A percentile compares a stretch with the other conserved stretches of the same genome.
phyloP scores from a whole-genome alignment of 2,797 vertebrate genomes.

The Anabacerthia variegaticeps region DNA sequence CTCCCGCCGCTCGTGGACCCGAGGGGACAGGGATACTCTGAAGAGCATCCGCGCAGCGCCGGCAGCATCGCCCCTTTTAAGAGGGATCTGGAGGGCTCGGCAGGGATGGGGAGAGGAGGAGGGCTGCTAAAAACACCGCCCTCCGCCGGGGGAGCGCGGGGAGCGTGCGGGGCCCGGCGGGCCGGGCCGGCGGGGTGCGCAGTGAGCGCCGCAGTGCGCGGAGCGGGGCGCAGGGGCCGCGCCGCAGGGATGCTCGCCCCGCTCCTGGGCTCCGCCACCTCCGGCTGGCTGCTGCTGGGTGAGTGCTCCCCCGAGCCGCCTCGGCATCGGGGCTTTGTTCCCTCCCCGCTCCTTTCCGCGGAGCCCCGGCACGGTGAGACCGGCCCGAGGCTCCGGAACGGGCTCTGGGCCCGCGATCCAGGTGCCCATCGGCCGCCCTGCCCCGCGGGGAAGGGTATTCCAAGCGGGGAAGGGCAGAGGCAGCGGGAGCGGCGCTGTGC shows the following conservation, averaged over 20 bases:
- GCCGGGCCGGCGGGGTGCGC: neutral
- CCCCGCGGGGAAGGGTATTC: neutral
- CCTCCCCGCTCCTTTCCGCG: neutral
- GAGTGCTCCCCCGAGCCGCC: constrained; percentile 26
- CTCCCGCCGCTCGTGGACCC: neutral
- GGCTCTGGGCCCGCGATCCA: neutral
- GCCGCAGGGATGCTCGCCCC: constrained; percentile 78
- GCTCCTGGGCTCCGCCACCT: constrained; percentile 76
- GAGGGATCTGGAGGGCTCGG: neutral
- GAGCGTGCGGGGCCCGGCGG: neutral
- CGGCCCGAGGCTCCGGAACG: neutral
- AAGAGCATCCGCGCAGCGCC: neutral
- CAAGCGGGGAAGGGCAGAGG: neutral
- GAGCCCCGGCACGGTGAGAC: neutral
- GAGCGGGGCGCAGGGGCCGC: constrained; percentile 20
- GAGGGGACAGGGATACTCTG: neutral
- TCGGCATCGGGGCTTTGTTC: neutral
- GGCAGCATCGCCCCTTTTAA: neutral
- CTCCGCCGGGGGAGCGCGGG: neutral
- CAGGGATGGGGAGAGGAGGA: constrained; percentile 27
- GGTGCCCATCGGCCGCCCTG: neutral
- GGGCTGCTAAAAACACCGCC: constrained; percentile 35
- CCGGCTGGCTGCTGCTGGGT: constrained; percentile 79
- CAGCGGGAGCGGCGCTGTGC: neutral
- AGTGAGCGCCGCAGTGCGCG: constrained; percentile 56